A percentile compares a stretch with the other conserved stretches of the same genome.
Evolutionary conservation across 2,888 invertebrate species (phyloP).

Genomic region (Andrena dorsata): DNA sequence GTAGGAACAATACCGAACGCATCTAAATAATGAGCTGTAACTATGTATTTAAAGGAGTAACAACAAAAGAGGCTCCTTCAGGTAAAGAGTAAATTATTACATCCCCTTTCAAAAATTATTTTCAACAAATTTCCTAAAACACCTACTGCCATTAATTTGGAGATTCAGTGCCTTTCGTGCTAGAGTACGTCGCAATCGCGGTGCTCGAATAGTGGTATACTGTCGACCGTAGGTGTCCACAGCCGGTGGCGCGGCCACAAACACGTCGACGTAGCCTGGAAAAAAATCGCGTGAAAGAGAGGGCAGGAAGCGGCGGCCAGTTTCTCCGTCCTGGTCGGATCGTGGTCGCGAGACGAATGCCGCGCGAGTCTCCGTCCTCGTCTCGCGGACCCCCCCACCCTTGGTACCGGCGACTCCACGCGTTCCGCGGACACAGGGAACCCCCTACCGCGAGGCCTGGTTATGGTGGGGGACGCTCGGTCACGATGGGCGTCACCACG

Average conservation of each 20-base stretch:
- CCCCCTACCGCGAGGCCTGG: constrained; percentile 16
- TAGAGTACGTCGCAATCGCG: background rate
- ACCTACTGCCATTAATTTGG: background rate
- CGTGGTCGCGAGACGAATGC: constrained; percentile 73
- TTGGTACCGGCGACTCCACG: constrained; percentile 53
- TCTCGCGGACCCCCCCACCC: constrained; percentile 70
- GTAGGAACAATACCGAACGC: too few species aligned
- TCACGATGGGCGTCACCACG: constrained; percentile 73
- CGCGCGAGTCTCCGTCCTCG: constrained; percentile 71
- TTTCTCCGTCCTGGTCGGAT: constrained; percentile 67
- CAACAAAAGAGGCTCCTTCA: too few species aligned
- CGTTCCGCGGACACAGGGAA: constrained; percentile 45
- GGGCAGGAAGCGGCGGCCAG: constrained; percentile 43
- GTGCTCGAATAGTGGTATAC: constrained; percentile 41
- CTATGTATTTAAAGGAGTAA: too few species aligned
- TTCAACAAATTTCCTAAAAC: background rate
- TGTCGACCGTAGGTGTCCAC: constrained; percentile 45
- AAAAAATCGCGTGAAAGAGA: constrained; percentile 52
- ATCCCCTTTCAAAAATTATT: too few species aligned
- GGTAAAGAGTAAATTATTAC: too few species aligned
- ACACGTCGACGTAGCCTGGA: constrained; percentile 42
- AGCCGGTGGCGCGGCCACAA: constrained; percentile 28
- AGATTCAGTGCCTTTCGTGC: background rate
- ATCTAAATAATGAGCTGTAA: too few species aligned
- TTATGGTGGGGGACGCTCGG: constrained; percentile 34